Evolutionary conservation across 2,113 vertebrate species (phyloP), one percentile per base, ranked within the genome.

Genomic region (Apodemus speciosus): DNA sequence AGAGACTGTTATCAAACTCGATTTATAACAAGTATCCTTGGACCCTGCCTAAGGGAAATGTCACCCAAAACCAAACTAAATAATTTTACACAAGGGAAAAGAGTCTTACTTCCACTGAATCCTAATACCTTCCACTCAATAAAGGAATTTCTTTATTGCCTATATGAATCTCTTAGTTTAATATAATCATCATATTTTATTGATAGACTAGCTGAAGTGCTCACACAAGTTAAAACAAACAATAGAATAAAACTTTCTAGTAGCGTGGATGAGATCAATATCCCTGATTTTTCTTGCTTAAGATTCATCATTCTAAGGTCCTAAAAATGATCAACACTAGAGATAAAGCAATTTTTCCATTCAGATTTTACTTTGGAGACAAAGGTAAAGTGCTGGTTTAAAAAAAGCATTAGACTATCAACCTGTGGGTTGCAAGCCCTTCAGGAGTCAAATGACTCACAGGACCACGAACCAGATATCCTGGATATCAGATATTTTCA

Each of bases 181-280:
- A 58, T 87, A 73, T 49, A 43, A 53, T 89, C 68, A 56, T 35
- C 27, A 60, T 62, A 85, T 95, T 95, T 87, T 89, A 89, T 46
- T 91, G 20, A 49, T 13, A 79, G 20, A 43, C 1, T 72, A 89
- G 69, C 20, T 77, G 35, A 91, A 1, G 7, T n/a, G 11, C 72
- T 81, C 73, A 66, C 21, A 56, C 72, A 58, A 71, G 25, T 32
- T 53, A 49, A 66, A 84, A 56, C 9, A 46, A 72, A 90, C 60
- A 69, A 72, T 68, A 14, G 13, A 88, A 27, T 73, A 30, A 88
- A 71, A 91, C 9, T 21, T 21, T 84, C 27, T 30, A 32, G 32
- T 64, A 18, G 40, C 30, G 40, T 84, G 23, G 25, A 13, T 11
- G 4, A 32, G 40, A 84, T 11, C 40, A 60, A 81, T 90, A 64